These are phyloP conservation scores for Eclectus roratus DNA, from an alignment of 2,113 vertebrate species.

Conservation along the genomic window DNA sequence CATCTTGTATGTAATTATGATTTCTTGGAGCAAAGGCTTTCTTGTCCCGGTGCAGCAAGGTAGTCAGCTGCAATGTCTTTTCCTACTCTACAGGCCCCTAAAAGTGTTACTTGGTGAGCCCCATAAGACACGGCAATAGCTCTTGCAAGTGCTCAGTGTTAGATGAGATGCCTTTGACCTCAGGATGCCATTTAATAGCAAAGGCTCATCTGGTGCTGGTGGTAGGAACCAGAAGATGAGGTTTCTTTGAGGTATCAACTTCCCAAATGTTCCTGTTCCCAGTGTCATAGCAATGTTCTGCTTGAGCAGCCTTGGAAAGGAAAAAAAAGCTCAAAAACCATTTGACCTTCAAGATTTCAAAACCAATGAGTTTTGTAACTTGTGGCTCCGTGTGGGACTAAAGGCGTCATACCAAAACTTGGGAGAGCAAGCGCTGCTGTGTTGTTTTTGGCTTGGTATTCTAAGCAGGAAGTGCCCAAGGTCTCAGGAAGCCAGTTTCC, in stretches of 20 bases:
- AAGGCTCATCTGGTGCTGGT: background rate
- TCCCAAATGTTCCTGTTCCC: background rate
- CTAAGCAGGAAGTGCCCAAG: background rate
- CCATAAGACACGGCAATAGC: background rate
- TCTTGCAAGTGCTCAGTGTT: rapidly evolving
- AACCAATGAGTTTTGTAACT: background rate
- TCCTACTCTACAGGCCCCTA: background rate
- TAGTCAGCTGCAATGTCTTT: background rate
- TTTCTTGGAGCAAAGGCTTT: background rate
- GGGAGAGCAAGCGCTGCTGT: background rate
- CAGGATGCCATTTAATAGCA: background rate
- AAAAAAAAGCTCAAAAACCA: background rate
- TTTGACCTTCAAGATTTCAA: background rate
- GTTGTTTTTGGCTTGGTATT: slow-evolving; percentile 4
- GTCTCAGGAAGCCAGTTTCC: slow-evolving; percentile 13
- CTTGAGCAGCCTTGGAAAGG: background rate
- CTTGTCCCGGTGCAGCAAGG: background rate
- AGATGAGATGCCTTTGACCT: background rate
- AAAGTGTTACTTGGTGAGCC: rapidly evolving
- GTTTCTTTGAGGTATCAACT: background rate
- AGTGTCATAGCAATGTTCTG: background rate
- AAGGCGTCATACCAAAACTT: background rate
- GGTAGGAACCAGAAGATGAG: background rate
- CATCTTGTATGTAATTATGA: background rate
- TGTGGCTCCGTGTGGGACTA: background rate